Base-by-base conservation (phyloP, 2,888 invertebrate genomes). In the Caenorhabditis imperialis region DNA sequence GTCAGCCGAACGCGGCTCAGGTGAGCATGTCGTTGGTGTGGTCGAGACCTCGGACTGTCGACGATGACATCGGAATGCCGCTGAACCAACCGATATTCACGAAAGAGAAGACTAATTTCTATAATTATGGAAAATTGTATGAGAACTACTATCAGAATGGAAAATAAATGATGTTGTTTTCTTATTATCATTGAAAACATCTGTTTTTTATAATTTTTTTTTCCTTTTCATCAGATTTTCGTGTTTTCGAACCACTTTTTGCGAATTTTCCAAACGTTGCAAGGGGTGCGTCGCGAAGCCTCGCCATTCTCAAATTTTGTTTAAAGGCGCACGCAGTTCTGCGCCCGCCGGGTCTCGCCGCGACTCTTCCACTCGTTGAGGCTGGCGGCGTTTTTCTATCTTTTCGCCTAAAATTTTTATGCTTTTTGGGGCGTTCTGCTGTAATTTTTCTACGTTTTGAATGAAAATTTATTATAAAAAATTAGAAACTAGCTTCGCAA, bases 11-110 rank as follows among this genome's bases (percentile, higher is more conserved):
- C 25, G 35, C 62, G 4, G 50, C 74, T n/a, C 27, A 40, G 20
- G 62, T 74, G 10, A 67, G 61, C 40, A 67, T 65, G 60, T 33
- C 33, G 38, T 38, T 73, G 23, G 67, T 65, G 25, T 61, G 54
- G 54, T 54, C 60, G 5, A 60, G 44, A 18, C 77, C 77, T 16
- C 47, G 65, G 20, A 77, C 77, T 4, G 60, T 79, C 10, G 79
- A 79, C 27, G 79, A 79, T 55, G 77, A 79, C 22, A 69, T 79
- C 37, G 79, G 73, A 37, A 60, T 75, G 61, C 79, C 79, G 22
- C 25, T 79, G 22, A 61, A 77, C 30, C 73, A 75, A 33, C 77
- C 79, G 8, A 44, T 63, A 22, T 48, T 44, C 22, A 63, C 61
- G n/a, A 63, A 69, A 23, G 44, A 60, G 16, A 75, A 75, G 38